phyloP scores from a whole-genome alignment of 2,113 vertebrate species.

The Hydropotes inermis region DNA sequence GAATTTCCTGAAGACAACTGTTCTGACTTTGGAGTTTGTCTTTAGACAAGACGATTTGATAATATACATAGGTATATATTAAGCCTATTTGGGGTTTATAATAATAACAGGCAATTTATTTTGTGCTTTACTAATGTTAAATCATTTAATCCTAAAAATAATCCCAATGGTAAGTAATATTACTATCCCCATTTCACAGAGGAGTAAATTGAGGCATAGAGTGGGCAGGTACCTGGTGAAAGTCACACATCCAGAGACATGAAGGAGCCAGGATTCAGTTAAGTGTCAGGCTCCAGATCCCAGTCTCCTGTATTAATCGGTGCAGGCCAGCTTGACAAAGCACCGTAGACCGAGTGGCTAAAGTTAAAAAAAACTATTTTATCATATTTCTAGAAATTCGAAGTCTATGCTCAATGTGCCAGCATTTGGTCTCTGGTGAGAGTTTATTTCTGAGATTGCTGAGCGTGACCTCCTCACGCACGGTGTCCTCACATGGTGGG shows the following conservation, averaged over 20 bases:
- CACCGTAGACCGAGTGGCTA: background rate
- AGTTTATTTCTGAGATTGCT: background rate
- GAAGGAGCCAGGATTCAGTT: background rate
- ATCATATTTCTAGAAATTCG: background rate
- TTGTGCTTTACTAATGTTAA: background rate
- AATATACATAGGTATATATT: background rate
- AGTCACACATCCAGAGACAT: background rate
- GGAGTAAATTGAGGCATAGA: background rate
- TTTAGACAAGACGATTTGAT: background rate
- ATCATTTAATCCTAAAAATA: background rate
- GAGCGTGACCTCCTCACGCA: background rate
- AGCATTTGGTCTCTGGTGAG: background rate
- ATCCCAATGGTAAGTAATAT: background rate
- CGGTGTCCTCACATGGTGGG: background rate
- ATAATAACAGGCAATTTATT: background rate
- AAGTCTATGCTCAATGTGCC: background rate
- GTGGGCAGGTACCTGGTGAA: background rate
- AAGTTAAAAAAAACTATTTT: background rate
- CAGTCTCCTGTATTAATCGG: background rate
- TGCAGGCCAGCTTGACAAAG: background rate
- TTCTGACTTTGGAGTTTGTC: background rate
- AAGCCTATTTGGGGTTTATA: background rate
- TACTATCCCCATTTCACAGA: background rate
- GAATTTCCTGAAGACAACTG: slow-evolving; percentile 14
- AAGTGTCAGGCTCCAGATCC: background rate